Conservation (phyloP, 2,797 vertebrate species). For the Glyptemys insculpta region DNA sequence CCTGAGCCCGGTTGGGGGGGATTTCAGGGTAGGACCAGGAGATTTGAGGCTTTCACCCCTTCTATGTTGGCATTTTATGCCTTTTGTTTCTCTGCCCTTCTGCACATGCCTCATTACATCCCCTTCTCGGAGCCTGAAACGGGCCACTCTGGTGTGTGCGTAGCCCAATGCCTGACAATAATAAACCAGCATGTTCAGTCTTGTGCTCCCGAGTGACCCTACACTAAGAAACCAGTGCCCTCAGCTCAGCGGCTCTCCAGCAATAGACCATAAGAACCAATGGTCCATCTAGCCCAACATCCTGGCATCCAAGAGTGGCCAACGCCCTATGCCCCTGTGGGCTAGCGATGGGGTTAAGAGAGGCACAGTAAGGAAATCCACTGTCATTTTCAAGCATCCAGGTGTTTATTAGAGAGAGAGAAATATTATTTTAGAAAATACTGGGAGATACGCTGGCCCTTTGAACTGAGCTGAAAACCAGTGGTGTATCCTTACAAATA, state of each 20-base stretch:
- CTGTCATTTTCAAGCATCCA: neutral
- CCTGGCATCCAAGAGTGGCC: neutral
- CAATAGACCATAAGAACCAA: neutral
- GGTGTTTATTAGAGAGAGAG: neutral
- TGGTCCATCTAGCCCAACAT: neutral
- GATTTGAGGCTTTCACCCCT: neutral
- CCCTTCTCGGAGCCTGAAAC: neutral
- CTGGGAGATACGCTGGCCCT: neutral
- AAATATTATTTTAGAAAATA: neutral
- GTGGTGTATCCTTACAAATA: neutral
- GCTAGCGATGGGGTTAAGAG: neutral
- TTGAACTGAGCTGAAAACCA: neutral
- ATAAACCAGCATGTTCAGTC: neutral
- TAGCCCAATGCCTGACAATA: neutral
- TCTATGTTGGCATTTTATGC: neutral
- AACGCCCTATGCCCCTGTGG: neutral
- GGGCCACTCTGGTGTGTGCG: rapidly evolving
- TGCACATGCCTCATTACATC: neutral
- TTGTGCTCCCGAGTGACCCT: neutral
- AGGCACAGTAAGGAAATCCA: neutral
- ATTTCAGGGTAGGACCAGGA: neutral
- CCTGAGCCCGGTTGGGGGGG: neutral
- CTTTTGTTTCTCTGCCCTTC: neutral
- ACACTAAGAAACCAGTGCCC: rapidly evolving
- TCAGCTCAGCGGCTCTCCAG: neutral